Evolutionary conservation across 2,888 invertebrate species (phyloP), one percentile per base, ranked within the genome.

Genomic region (Melitaea athalia): DNA sequence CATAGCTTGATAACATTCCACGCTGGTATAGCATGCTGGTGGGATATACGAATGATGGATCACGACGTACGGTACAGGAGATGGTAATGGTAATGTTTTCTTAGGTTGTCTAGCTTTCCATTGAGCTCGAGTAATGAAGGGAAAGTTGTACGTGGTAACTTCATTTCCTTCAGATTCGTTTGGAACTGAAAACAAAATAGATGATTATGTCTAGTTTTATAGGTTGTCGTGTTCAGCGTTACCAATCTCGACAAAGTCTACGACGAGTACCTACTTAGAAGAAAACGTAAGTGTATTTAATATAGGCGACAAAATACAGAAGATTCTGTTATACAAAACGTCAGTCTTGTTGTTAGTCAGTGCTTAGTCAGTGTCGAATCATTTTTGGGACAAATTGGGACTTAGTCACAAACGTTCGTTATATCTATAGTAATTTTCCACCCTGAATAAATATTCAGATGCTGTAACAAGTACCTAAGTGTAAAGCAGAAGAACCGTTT

Each of bases 11-110:
- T 82, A 81, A 78, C 95, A 95, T 2, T 89, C 87, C 0, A 79
- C 80, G 1, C 82, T 79, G 5, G 85, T 89, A 67, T 84, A 82
- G 80, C 95, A 95, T n/a, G 93, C 94, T 3, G 84, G 79, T 0
- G 95, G 94, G 55, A 80, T 81, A 79, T 94, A 94, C 0, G 95
- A 95, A 84, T 96, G 96, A 82, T 96, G 96, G 72, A 96, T 95
- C 64, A 96, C 95, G 55, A 96, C 95, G 79, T 91, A 95, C 0
- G 95, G 94, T 0, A 95, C 94, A 0, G 95, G 95, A 7, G 91
- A 93, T 4, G 75, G 17, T 74, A 95, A 93, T 2, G 86, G 81
- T 49, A 86, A 84, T 33, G 85, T 85, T 31, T 85, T 71, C 65
- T 86, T 94, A 0, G 95, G 86, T 1, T 85, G 77, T 57, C 93